These are phyloP conservation scores for Aethes cnicana DNA, from an alignment of 2,888 invertebrate species.

Conservation along the genomic window DNA sequence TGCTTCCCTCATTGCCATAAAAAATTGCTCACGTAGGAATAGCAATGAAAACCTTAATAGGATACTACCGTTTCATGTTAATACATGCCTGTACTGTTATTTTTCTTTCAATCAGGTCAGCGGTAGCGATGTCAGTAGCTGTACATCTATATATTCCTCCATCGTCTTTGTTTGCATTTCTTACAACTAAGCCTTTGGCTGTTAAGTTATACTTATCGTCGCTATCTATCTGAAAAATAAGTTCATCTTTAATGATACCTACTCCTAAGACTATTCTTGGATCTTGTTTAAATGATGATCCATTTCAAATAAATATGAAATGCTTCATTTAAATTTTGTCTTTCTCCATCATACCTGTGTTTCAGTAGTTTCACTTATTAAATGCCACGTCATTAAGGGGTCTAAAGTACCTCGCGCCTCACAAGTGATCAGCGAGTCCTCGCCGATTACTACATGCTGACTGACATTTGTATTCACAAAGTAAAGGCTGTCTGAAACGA, in stretches of 20 bases:
- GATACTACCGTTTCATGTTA: background rate
- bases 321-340: no score
- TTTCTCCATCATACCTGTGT: background rate
- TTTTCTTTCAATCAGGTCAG: conserved; percentile 30
- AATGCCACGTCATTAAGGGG: conserved; percentile 58
- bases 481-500: conserved; percentile 52
- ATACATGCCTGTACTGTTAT: conserved; percentile 17
- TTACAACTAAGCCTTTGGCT: conserved; percentile 49
- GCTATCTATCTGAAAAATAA: conserved; percentile 48
- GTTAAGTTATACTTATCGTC: conserved; percentile 53
- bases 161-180: conserved; percentile 45
- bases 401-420: conserved; percentile 51
- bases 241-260: no score
- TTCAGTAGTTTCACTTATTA: conserved; percentile 40
- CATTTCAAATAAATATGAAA: no score
- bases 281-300: no score
- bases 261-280: no score
- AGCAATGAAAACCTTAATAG: no score
- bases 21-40: no score
- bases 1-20: no score
- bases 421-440: conserved; percentile 54
- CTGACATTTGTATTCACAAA: conserved; percentile 50
- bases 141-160: conserved; percentile 47
- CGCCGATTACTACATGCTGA: conserved; percentile 53
- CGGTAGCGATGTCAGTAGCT: conserved; percentile 41